Conservation (phyloP, 2,888 invertebrate species). For the Aphodius sticticus region DNA sequence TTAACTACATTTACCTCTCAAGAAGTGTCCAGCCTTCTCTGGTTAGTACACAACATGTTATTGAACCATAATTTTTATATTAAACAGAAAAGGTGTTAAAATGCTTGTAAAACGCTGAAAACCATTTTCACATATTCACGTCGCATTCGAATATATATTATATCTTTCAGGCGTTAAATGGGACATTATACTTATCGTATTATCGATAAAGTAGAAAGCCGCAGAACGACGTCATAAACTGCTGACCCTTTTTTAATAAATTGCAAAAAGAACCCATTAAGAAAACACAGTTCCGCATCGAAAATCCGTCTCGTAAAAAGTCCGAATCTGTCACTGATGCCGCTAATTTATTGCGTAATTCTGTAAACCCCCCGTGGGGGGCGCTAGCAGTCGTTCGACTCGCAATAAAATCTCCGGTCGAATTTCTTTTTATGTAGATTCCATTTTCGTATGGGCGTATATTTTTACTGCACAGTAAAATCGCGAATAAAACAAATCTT, state of each 20-base stretch:
- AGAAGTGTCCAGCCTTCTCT: too few relatives aligned
- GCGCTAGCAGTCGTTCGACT: not conserved
- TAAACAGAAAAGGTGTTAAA: too few relatives aligned
- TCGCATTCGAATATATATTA: conserved; percentile 15
- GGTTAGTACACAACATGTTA: too few relatives aligned
- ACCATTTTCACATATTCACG: too few relatives aligned
- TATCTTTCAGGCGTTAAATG: not conserved
- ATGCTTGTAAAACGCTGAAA: too few relatives aligned
- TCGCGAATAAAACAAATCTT: not conserved
- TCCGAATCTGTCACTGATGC: not conserved
- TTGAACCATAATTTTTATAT: too few relatives aligned
- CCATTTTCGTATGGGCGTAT: not conserved
- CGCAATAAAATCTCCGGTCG: not conserved
- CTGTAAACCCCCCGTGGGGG: not conserved
- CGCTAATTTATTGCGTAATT: not conserved
- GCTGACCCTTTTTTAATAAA: not conserved
- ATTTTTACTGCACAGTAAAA: not conserved
- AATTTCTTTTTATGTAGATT: conserved; percentile 4
- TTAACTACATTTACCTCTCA: too few relatives aligned
- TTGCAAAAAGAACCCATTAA: not conserved
- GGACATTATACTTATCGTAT: not conserved
- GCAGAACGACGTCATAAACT: not conserved
- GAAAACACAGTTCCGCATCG: not conserved
- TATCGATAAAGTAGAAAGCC: conserved; percentile 4
- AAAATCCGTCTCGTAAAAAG: not conserved